Conservation (phyloP, 2,797 vertebrate species). For the Brachyrhaphis roseni region DNA sequence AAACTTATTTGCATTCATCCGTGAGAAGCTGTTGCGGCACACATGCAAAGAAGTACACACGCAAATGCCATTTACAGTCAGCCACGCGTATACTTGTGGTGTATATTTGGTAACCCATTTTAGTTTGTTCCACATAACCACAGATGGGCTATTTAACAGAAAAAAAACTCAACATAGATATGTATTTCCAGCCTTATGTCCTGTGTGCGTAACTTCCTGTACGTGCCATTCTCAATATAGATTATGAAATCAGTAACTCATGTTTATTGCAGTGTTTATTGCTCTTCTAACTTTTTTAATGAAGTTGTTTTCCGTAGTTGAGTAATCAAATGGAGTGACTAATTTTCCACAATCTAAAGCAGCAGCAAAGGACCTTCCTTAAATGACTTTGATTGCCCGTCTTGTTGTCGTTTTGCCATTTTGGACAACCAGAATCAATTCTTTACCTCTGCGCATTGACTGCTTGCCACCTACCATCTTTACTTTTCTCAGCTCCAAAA, state of each 20-base stretch:
- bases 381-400: constrained; percentile 14
- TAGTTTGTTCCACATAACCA: background rate
- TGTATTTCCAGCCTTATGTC: background rate
- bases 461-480: background rate
- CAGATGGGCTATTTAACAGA: constrained; percentile 11
- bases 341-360: constrained; percentile 35
- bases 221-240: background rate
- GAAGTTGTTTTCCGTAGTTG: constrained; percentile 28
- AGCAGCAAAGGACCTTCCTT: constrained; percentile 28
- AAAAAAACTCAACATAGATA: background rate
- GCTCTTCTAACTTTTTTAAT: background rate
- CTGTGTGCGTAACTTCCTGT: background rate
- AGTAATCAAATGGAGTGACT: constrained; percentile 41
- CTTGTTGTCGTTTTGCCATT: background rate
- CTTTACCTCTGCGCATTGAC: background rate
- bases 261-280: background rate
- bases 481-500: background rate
- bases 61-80: background rate
- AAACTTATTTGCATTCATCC: constrained; percentile 16
- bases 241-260: background rate
- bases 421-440: background rate
- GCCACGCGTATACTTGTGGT: background rate
- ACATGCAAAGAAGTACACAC: background rate
- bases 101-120: constrained; percentile 2
- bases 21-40: constrained; percentile 13